Evolutionary conservation across 2,797 vertebrate species (phyloP), one percentile per base, ranked within the genome.

Genomic region (Trematomus bernacchii): DNA sequence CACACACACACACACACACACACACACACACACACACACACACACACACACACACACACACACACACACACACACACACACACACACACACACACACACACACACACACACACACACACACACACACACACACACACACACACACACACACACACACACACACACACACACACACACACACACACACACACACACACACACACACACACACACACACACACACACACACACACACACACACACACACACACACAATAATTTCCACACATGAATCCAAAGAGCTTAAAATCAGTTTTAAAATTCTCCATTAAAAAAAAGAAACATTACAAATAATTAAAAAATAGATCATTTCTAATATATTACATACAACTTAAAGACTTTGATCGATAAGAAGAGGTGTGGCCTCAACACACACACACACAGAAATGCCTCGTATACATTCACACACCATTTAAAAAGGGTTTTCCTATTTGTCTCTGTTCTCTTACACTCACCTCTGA

Each of bases 401-500:
- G 43, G 80, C 71, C 77, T 67, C 10, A 18, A 82, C 37, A 54
- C 60, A 57, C 57, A 70, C 53, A 59, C 46, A 59, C 47, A 15
- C 37, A 52, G 47, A 59, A 37, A 79, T 21, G 16, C 19, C 60
- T 76, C 33, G 57, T 43, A 63, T 42, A 59, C 30, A 52, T 50
- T 69, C 72, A 71, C 21, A 72, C 43, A 58, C 13, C 27, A 50
- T 54, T 33, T 43, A 46, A 42, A 72, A 1, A 37, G 18, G 7
- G 14, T 57, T 30, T 15, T 23, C 50, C 48, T n/a, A 1, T 77
- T 76, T 27, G 87, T 79, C 82, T 80, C 82, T 63, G 80, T 76
- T 93, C 91, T 95, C 91, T 91, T 85, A 92, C 40, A 91, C 94
- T 93, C 93, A 95, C 77, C 87, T 78, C 60, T 15, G 46, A 66